Conservation (phyloP, 2,113 vertebrate genomes). For the Triplophysa siluroides region DNA sequence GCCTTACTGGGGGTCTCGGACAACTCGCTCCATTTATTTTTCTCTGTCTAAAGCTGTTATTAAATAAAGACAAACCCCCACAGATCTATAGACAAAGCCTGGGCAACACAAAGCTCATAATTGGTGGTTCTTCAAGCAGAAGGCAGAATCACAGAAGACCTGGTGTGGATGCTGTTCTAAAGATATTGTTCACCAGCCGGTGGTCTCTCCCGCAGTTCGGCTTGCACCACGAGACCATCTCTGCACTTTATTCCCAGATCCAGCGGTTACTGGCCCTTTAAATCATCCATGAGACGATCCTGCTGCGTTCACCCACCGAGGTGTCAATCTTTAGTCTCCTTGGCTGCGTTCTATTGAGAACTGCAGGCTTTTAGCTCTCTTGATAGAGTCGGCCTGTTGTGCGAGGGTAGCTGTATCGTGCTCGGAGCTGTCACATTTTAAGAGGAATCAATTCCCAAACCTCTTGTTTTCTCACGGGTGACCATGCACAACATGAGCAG, state of each 20-base stretch:
- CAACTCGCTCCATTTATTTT: background rate
- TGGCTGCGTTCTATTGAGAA: background rate
- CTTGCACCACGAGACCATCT: background rate
- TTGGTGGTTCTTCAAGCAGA: conserved; percentile 17
- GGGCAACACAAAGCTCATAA: conserved; percentile 24
- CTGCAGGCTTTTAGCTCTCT: background rate
- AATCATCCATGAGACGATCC: conserved; percentile 25
- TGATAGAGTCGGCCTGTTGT: background rate
- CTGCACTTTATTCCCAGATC: conserved; percentile 9
- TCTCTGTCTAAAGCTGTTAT: conserved; percentile 15
- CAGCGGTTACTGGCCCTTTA: background rate
- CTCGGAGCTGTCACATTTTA: background rate
- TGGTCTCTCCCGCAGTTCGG: background rate
- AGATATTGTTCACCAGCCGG: conserved; percentile 20
- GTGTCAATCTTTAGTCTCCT: conserved; percentile 15
- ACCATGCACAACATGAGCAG: background rate
- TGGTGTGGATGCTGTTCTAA: conserved; percentile 20
- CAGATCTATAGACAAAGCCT: conserved; percentile 7
- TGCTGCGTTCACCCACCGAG: conserved; percentile 5
- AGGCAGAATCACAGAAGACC: conserved; percentile 17
- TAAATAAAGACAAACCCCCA: conserved; percentile 19
- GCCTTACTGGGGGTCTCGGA: background rate
- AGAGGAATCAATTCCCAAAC: conserved; percentile 19
- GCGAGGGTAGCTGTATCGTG: background rate
- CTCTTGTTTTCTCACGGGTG: background rate